Evolutionary conservation across 2,797 vertebrate genomes (phyloP).

Genomic region (Merluccius polli): DNA sequence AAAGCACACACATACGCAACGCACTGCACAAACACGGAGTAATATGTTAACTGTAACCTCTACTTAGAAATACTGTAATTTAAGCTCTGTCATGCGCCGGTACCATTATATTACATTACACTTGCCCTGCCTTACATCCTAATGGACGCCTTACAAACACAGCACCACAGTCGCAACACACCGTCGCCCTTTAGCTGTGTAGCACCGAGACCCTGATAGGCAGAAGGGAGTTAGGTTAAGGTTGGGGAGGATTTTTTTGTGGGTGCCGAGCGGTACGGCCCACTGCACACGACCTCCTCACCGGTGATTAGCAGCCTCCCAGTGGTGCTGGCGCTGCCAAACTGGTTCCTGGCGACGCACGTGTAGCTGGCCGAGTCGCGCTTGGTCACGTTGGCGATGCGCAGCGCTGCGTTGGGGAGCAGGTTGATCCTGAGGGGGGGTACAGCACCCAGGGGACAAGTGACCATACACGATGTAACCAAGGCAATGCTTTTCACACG

Average conservation of each 20-base stretch:
- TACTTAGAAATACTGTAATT: too few species aligned
- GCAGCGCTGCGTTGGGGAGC: slow-evolving; percentile 83
- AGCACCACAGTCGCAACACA: not conserved
- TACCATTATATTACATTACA: not conserved
- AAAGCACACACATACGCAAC: not conserved
- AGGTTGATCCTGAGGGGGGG: slow-evolving; percentile 68
- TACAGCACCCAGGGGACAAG: not conserved
- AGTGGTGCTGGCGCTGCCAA: slow-evolving; percentile 84
- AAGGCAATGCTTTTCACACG: too few species aligned
- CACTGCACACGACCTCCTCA: slow-evolving; percentile 46
- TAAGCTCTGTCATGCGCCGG: too few species aligned
- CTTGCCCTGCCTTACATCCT: slow-evolving; percentile 5
- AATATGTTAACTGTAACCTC: not conserved
- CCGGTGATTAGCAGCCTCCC: slow-evolving; percentile 85
- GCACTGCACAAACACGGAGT: not conserved
- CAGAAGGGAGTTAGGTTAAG: not conserved
- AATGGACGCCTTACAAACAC: not conserved
- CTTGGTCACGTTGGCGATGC: slow-evolving; percentile 84
- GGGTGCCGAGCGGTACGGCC: not conserved
- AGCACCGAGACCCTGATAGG: not conserved
- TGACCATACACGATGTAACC: not conserved
- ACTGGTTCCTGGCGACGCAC: slow-evolving; percentile 88
- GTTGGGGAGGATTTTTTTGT: not conserved
- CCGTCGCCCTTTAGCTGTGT: slow-evolving; percentile 20
- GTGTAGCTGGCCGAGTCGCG: slow-evolving; percentile 83